Conservation (phyloP, 2,113 vertebrate genomes). For the Cinclus mexicanus region DNA sequence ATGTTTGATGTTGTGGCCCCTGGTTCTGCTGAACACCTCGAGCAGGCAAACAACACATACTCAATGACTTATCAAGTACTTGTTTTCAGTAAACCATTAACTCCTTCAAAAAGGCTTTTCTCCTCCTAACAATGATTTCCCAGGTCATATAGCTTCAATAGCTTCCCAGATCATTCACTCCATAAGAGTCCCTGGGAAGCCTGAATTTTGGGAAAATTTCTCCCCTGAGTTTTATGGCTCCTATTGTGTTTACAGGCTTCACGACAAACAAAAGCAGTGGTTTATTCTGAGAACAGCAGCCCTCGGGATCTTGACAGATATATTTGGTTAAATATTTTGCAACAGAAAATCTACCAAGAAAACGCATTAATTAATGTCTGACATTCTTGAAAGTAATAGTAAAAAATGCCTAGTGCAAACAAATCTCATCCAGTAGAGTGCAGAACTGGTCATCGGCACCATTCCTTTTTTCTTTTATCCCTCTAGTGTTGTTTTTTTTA, state of each 20-base stretch:
- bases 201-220: neutral
- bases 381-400: neutral
- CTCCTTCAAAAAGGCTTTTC: slow-evolving; percentile 1
- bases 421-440: neutral
- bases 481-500: neutral
- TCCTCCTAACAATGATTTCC: slow-evolving; percentile 4
- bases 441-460: neutral
- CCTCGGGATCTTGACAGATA: neutral
- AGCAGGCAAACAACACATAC: neutral
- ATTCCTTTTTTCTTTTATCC: neutral
- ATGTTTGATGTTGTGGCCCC: neutral
- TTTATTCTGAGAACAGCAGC: neutral
- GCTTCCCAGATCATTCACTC: neutral
- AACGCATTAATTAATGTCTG: neutral
- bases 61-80: neutral
- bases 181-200: neutral
- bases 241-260: neutral
- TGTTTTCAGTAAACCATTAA: slow-evolving; percentile 39
- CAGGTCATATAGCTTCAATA: neutral
- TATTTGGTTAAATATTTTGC: neutral
- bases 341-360: neutral
- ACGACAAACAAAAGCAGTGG: neutral
- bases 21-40: neutral
- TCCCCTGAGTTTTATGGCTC: neutral
- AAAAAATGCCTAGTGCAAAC: neutral